Percentiles rank a stretch among this genome's conserved stretches.
Conservation (phyloP, 2,888 invertebrate species). For the Hoplodrina blanda region DNA sequence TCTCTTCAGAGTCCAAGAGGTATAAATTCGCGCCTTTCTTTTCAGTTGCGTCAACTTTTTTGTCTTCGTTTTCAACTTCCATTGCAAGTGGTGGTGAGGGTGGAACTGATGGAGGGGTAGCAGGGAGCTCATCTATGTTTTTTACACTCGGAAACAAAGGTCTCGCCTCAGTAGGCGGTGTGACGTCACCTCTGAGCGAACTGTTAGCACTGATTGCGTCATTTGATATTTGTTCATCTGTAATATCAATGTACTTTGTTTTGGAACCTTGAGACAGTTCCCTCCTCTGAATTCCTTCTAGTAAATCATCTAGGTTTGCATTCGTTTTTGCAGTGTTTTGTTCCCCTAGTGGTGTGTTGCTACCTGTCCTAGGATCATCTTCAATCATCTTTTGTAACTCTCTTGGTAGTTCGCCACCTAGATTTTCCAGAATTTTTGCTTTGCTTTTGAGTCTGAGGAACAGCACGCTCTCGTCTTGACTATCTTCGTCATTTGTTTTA, state of each 20-base stretch:
- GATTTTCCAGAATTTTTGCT: slow-evolving; percentile 87
- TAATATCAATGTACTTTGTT: slow-evolving; percentile 72
- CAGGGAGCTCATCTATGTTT: slow-evolving; percentile 71
- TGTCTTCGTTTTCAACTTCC: slow-evolving; percentile 66
- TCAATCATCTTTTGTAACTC: slow-evolving; percentile 86
- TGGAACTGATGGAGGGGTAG: slow-evolving; percentile 48
- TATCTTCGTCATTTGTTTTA: slow-evolving; percentile 76
- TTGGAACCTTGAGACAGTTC: slow-evolving; percentile 81
- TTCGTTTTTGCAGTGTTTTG: slow-evolving; percentile 63
- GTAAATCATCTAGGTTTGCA: slow-evolving; percentile 79
- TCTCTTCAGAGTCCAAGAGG: slow-evolving; percentile 74
- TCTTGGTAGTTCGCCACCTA: slow-evolving; percentile 89
- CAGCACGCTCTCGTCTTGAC: slow-evolving; percentile 81
- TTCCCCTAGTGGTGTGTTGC: slow-evolving; percentile 71
- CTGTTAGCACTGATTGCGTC: slow-evolving; percentile 66
- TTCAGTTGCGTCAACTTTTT: slow-evolving; percentile 68
- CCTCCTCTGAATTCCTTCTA: slow-evolving; percentile 85
- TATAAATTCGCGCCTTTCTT: slow-evolving; percentile 84
- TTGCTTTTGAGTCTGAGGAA: slow-evolving; percentile 86
- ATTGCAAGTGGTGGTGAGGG: slow-evolving; percentile 66
- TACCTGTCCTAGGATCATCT: slow-evolving; percentile 74
- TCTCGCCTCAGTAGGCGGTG: slow-evolving; percentile 72
- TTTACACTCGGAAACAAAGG: slow-evolving; percentile 76
- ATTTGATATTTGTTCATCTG: slow-evolving; percentile 68
- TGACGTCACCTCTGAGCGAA: slow-evolving; percentile 71